phyloP scores from a whole-genome alignment of 2,797 vertebrate genomes.

The Garrulus glandarius region DNA sequence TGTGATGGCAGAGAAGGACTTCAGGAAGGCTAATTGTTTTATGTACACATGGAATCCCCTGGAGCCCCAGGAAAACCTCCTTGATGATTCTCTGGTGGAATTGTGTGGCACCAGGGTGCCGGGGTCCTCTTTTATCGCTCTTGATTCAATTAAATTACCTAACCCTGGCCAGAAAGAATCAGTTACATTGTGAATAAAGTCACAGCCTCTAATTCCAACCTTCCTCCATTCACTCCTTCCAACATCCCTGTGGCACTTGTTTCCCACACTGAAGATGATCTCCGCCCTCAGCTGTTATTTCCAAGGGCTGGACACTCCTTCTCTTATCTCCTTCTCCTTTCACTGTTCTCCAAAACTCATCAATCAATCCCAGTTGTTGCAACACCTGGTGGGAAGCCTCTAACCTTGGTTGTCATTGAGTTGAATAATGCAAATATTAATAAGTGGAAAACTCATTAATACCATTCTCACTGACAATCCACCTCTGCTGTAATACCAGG shows the following conservation, averaged over 20 bases:
- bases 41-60: background rate
- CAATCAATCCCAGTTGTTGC: constrained; percentile 7
- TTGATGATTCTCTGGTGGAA: background rate
- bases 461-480: constrained; percentile 6
- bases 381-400: constrained; percentile 43
- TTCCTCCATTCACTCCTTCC: background rate
- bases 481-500: background rate
- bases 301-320: background rate
- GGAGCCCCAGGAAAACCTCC: background rate
- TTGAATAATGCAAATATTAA: constrained; percentile 59
- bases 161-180: background rate
- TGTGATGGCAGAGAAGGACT: background rate
- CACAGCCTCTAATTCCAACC: background rate
- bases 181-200: background rate
- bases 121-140: background rate
- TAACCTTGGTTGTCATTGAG: constrained; percentile 53
- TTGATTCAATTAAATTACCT: background rate
- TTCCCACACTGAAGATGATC: background rate
- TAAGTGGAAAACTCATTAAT: constrained; percentile 23
- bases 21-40: background rate
- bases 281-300: background rate
- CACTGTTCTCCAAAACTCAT: background rate
- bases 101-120: background rate
- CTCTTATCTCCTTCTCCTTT: background rate
- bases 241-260: background rate